phyloP scores from a whole-genome alignment of 2,888 invertebrate genomes.

The Podotricha telesiphe region DNA sequence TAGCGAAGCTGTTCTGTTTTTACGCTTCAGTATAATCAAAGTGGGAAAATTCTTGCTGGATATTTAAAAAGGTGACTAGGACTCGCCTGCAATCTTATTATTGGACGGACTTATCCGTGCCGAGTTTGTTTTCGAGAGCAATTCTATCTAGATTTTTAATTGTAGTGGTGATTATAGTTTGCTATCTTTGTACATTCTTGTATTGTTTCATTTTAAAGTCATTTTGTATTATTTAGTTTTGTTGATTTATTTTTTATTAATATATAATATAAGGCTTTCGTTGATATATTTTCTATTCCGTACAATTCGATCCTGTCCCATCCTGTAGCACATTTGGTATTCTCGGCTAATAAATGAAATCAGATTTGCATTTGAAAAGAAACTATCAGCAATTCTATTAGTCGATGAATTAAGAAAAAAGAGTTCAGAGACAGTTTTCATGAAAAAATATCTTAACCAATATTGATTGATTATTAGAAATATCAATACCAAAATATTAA shows the following conservation, averaged over 20 bases:
- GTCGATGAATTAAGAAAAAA: no score
- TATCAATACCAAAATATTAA: no score
- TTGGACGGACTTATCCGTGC: conserved; percentile 46
- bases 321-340: no score
- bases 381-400: no score
- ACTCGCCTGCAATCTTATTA: conserved; percentile 45
- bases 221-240: conserved; percentile 16
- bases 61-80: conserved; percentile 57
- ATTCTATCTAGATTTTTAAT: conserved; percentile 47
- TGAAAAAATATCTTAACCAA: no score
- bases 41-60: conserved; percentile 56
- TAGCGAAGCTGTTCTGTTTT: conserved; percentile 66
- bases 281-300: no score
- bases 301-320: no score
- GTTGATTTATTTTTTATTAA: not conserved
- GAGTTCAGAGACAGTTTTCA: no score
- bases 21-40: conserved; percentile 66
- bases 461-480: no score
- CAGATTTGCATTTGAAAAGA: no score
- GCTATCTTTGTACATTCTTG: conserved; percentile 31
- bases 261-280: no score
- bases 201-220: conserved; percentile 31
- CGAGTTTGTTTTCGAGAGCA: conserved; percentile 46
- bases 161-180: conserved; percentile 50
- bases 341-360: no score